Conservation (phyloP, 2,888 invertebrate species). For the Trichogramma dendrolimi region DNA sequence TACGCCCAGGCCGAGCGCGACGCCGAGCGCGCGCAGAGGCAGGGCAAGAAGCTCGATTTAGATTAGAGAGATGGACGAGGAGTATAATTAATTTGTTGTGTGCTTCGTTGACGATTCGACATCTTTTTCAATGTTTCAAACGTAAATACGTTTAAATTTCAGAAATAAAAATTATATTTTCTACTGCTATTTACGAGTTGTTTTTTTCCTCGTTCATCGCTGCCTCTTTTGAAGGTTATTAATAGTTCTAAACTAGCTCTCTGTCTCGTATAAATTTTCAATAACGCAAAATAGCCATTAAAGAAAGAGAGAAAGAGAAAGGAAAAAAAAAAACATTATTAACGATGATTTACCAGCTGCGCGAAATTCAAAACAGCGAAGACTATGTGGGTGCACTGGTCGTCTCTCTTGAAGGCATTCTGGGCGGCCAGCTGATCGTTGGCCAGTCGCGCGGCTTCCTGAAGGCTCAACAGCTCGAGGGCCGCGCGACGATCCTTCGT, state of each 20-base stretch:
- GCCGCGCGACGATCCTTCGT: constrained; percentile 21
- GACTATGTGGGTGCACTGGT: constrained; percentile 39
- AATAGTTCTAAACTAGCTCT: too few species aligned
- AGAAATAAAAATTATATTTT: too few species aligned
- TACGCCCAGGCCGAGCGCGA: neutral
- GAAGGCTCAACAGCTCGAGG: constrained; percentile 36
- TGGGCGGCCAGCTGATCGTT: constrained; percentile 37
- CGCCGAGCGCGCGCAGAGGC: too few species aligned
- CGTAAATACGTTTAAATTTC: too few species aligned
- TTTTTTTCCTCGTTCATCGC: too few species aligned
- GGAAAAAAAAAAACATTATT: neutral
- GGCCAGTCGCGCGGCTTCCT: constrained; percentile 39
- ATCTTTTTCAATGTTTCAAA: too few species aligned
- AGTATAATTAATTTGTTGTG: neutral
- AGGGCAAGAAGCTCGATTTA: neutral
- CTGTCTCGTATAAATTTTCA: too few species aligned
- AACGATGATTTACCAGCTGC: constrained; percentile 42
- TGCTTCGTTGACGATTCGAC: too few species aligned
- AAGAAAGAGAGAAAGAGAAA: neutral
- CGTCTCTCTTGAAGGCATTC: constrained; percentile 37
- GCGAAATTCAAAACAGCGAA: constrained; percentile 39
- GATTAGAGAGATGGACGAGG: neutral
- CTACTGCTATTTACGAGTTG: too few species aligned
- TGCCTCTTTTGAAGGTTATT: too few species aligned
- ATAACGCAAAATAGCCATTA: neutral